These are phyloP conservation scores for Zapus hudsonius DNA, from an alignment of 2,113 vertebrate genomes.

Conservation along the genomic window DNA sequence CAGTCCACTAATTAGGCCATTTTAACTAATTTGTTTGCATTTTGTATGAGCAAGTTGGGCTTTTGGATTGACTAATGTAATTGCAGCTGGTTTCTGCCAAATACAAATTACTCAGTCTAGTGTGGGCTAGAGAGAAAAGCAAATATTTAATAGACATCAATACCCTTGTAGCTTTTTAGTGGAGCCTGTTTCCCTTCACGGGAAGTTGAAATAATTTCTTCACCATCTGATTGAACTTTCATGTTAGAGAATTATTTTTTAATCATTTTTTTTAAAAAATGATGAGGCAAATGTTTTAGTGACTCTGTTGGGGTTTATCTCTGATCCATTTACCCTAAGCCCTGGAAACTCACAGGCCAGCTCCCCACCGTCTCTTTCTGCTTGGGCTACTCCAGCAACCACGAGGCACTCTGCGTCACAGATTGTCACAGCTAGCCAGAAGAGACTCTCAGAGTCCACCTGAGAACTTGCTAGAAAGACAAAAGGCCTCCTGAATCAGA, in stretches of 20 bases:
- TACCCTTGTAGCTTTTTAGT: slow-evolving; percentile 87
- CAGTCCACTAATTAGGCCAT: slow-evolving; percentile 92
- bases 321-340: slow-evolving; percentile 77
- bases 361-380: slow-evolving; percentile 33
- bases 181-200: slow-evolving; percentile 77
- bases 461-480: not conserved
- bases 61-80: slow-evolving; percentile 92
- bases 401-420: not conserved
- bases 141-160: slow-evolving; percentile 94
- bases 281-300: slow-evolving; percentile 84
- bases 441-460: not conserved
- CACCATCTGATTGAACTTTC: slow-evolving; percentile 86
- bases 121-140: slow-evolving; percentile 90
- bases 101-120: slow-evolving; percentile 90
- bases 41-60: slow-evolving; percentile 92
- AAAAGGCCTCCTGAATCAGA: not conserved
- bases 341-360: slow-evolving; percentile 11
- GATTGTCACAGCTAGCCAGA: not conserved
- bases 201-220: slow-evolving; percentile 88
- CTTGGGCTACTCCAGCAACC: not conserved
- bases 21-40: slow-evolving; percentile 95
- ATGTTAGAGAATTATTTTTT: slow-evolving; percentile 88
- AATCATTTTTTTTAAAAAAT: slow-evolving; percentile 86
- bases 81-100: slow-evolving; percentile 90
- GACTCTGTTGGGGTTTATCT: slow-evolving; percentile 78